phyloP scores from a whole-genome alignment of 2,797 vertebrate species.

The Rhinophrynus dorsalis region DNA sequence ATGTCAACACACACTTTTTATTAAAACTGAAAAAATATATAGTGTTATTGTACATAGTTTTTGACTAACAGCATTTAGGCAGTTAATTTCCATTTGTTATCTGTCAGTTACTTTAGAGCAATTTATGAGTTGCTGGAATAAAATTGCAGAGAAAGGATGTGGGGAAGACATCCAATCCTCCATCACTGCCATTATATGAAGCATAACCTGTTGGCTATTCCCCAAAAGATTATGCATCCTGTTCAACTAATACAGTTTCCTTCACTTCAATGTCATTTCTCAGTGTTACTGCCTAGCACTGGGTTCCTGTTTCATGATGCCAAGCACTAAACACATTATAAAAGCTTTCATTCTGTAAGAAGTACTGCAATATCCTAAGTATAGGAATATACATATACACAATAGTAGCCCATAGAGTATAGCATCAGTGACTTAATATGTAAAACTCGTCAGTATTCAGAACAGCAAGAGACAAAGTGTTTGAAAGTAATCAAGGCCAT shows the following conservation, averaged over 20 bases:
- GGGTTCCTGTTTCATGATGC: conserved; percentile 18
- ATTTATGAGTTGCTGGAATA: conserved; percentile 48
- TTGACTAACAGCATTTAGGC: conserved; percentile 1
- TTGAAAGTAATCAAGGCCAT: no score
- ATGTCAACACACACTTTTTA: no score
- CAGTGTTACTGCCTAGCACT: conserved; percentile 19
- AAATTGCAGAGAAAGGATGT: conserved; percentile 48
- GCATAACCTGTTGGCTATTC: conserved; percentile 47
- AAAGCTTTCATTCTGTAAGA: background rate
- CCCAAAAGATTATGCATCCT: conserved; percentile 49
- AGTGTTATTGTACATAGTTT: no score
- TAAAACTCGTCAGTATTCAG: no score
- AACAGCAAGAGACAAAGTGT: no score
- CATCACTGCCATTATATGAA: conserved; percentile 46
- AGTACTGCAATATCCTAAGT: background rate
- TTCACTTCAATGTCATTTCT: conserved; percentile 47
- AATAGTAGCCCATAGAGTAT: background rate
- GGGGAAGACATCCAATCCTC: conserved; percentile 44
- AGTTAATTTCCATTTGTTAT: conserved; percentile 40
- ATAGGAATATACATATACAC: background rate
- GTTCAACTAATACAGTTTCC: conserved; percentile 42
- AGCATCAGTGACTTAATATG: background rate
- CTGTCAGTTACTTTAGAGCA: conserved; percentile 42
- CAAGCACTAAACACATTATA: conserved; percentile 1
- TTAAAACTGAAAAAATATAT: no score